These are phyloP conservation scores for Archivesica marissinica DNA, from an alignment of 1,140 invertebrate genomes.

Conservation along the genomic window DNA sequence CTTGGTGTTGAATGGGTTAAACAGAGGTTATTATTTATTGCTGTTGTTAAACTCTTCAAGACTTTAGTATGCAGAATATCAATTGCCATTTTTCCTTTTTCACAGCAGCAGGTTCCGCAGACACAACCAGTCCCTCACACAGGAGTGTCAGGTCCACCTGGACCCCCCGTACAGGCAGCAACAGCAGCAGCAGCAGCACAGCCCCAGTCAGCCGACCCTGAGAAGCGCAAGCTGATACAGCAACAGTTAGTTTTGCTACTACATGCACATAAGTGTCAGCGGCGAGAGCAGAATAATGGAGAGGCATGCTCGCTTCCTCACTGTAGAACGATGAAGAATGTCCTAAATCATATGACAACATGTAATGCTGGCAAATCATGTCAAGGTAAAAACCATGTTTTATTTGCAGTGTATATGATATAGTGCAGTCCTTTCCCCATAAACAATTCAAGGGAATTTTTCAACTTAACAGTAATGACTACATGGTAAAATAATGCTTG, in stretches of 20 bases:
- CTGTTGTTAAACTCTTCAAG: no score
- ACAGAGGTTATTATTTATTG: no score
- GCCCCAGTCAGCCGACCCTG: conserved; percentile 91
- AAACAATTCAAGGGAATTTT: no score
- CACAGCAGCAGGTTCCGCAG: conserved; percentile 28
- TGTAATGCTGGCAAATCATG: conserved; percentile 93
- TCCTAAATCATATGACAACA: conserved; percentile 99
- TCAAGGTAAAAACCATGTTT: conserved; percentile 75
- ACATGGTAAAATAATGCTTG: no score
- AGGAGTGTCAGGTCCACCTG: conserved; percentile 58
- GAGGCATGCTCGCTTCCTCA: conserved; percentile 94
- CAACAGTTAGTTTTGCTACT: conserved; percentile 98
- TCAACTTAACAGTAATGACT: no score
- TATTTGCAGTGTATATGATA: no score
- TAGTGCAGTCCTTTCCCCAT: no score
- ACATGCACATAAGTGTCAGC: conserved; percentile 99
- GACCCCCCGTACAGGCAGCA: conserved; percentile 41
- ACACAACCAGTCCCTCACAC: conserved; percentile 50
- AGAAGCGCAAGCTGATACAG: conserved; percentile 99
- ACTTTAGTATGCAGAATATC: neutral
- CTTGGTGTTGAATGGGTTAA: no score
- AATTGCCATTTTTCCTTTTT: neutral
- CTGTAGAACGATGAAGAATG: conserved; percentile 99
- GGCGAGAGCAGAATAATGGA: conserved; percentile 88
- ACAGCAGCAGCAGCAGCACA: conserved; percentile 65